Evolutionary conservation across 2,797 vertebrate genomes (phyloP).

Genomic region (Adrianichthys oophorus): DNA sequence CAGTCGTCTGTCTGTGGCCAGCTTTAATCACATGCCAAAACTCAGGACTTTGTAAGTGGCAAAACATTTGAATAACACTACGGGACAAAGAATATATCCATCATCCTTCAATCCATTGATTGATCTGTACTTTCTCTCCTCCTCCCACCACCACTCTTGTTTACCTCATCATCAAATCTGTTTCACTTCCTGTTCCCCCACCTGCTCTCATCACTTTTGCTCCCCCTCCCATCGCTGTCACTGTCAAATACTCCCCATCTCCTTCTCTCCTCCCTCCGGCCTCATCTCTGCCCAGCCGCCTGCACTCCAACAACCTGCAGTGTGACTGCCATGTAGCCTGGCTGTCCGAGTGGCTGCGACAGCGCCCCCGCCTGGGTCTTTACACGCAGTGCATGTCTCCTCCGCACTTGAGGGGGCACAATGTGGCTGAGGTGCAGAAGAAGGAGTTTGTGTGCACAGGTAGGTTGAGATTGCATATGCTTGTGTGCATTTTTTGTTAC

Average conservation of each 20-base stretch:
- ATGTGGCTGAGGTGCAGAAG: constrained; percentile 96
- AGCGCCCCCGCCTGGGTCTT: constrained; percentile 92
- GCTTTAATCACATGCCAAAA: constrained; percentile 99
- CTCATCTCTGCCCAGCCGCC: constrained; percentile 77
- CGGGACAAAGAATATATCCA: neutral
- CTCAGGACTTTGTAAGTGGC: constrained; percentile 97
- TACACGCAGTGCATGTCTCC: constrained; percentile 98
- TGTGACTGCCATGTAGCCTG: constrained; percentile 97
- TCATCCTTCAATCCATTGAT: constrained; percentile 39
- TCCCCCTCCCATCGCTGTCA: neutral
- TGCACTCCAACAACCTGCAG: constrained; percentile 96
- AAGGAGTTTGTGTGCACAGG: constrained; percentile 94
- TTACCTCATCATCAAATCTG: constrained; percentile 16
- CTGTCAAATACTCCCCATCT: neutral
- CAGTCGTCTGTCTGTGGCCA: constrained; percentile 94
- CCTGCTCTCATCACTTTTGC: constrained; percentile 11
- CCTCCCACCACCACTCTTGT: constrained; percentile 7
- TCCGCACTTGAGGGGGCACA: constrained; percentile 90
- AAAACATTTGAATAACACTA: too few species aligned
- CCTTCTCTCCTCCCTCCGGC: neutral
- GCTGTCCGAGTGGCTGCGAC: constrained; percentile 97
- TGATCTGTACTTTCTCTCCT: constrained; percentile 21
- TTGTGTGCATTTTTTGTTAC: constrained; percentile 4
- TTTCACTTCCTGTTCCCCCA: constrained; percentile 12
- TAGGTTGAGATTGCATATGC: constrained; percentile 58